Base-by-base conservation (phyloP, 2,888 invertebrate species). In the Bombylius discolor region DNA sequence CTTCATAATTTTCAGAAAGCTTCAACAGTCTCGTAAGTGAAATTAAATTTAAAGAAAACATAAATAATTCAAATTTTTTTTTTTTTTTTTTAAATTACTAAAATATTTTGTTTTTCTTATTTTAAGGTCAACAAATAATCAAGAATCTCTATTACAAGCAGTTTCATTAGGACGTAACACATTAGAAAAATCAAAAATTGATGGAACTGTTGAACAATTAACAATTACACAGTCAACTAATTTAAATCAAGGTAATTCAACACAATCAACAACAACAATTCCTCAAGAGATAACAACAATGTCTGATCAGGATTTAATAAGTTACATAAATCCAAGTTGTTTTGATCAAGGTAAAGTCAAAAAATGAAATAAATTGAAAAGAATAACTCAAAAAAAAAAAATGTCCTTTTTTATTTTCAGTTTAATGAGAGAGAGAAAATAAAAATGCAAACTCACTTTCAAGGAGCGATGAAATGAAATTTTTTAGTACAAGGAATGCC, bases 291-390 rank as follows among this genome's bases (percentile, higher is more conserved):
- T 91, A 63, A 85, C 87, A 11, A 83, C 85, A 65, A 88, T 92
- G 84, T 88, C 88, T 61, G 91, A 91, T 72, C 87, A 86, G 73
- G 91, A 92, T 75, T 79, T 92, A 64, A 81, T 92, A 64, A 89
- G 86, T 71, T 89, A 89, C 75, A 91, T 92, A 64, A 90, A 91
- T 77, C 88, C 91, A 52, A 87, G 85, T 78, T 88, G 89, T 72
- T 91, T 92, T 72, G 91, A 90, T 75, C 86, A 84, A 79, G 82
- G 84, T 85, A 78, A 77, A 79, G 65, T 44, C 2, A 42, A 47
- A 13, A 44, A 13, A 23, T 23, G 1, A 23, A 23, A 3, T 23
- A 23, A 23, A 23, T 23, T 23, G 23, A 23, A 23, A 3, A 23
- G 23, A 23, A 23, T 23, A 23, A 23, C 23, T 23, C 23, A 23